Base-by-base conservation (phyloP, 2,888 invertebrate species). In the Ptilodon capucinus region DNA sequence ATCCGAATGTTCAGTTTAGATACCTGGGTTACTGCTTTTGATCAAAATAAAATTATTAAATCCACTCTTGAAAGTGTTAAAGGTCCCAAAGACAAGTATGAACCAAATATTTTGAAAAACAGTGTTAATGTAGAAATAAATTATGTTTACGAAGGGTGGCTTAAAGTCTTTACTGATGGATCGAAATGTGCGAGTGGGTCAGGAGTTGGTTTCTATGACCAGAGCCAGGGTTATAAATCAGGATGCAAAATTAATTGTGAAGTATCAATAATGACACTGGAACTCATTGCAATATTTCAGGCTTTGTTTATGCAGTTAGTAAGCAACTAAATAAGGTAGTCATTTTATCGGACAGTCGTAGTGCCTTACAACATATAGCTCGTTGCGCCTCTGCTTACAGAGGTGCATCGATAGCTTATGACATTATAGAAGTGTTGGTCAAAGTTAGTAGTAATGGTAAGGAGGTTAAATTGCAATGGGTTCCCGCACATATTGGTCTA, bases 371-470 rank as follows among this genome's bases (percentile, higher is more conserved):
- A 6, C 44, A 39, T 44, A 21, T 44, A 2, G 44, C 39, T 44
- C 44, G 39, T 18, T 44, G 44, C 28, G 44, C 44, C 44, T 44
- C 38, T 44, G 44, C 17, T 11, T 13, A 14, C 45, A 45, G 45
- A 40, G 45, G 45, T 35, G 23, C 40, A 40, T 35, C 45, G 40
- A 45, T 40, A 45, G 45, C 45, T 4, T 38, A 19, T 9, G 19
- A 38, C 4, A 38, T 44, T 18, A 9, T 38, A 19, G 16, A 41
- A 41, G 17, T 18, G 18, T 17, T 41, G 7, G n/a, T n/a, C 30
- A n/a, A 11, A 18, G 30, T 41, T 30, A 32, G 18, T 9, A 41
- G 18, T 11, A 41, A 30, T 18, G 18, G 30, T 32, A 41, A 30
- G 30, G 23, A 38, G 7, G n/a, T 8, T 19, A 35, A 25, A n/a